These are phyloP conservation scores for Psilopogon haemacephalus DNA, from an alignment of 2,113 vertebrate species.

Conservation along the genomic window DNA sequence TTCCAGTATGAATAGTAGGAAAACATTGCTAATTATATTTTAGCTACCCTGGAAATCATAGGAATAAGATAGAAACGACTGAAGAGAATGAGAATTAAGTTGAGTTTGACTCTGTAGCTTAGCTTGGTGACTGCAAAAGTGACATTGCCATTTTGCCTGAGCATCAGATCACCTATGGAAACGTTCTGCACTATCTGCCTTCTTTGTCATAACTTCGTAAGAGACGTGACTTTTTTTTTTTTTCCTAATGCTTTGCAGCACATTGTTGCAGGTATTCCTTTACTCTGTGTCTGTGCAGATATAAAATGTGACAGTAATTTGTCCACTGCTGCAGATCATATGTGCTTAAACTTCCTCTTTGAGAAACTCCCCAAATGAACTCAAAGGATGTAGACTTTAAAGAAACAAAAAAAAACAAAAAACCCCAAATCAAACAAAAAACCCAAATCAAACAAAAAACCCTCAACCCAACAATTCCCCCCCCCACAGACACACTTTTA, in stretches of 20 bases:
- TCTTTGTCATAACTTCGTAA: background rate
- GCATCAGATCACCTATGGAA: background rate
- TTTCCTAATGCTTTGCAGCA: background rate
- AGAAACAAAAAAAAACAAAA: background rate
- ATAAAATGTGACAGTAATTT: background rate
- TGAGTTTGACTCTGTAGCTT: background rate
- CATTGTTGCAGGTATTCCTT: background rate
- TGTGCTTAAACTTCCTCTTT: background rate
- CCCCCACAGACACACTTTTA: background rate
- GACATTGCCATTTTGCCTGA: background rate
- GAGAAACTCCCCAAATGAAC: background rate
- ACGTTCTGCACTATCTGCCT: background rate
- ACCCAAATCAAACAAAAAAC: background rate
- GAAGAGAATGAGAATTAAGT: background rate
- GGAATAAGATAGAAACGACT: background rate
- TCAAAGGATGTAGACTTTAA: background rate
- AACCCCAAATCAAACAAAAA: background rate
- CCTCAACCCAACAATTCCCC: too few relatives aligned
- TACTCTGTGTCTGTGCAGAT: background rate
- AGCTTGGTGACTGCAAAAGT: background rate
- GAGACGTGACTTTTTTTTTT: too few relatives aligned
- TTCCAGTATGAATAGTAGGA: background rate
- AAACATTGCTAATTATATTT: background rate
- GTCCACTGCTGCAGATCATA: background rate
- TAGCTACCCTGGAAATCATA: background rate